Conservation (phyloP, 2,113 vertebrate species). For the Halcyon senegalensis region DNA sequence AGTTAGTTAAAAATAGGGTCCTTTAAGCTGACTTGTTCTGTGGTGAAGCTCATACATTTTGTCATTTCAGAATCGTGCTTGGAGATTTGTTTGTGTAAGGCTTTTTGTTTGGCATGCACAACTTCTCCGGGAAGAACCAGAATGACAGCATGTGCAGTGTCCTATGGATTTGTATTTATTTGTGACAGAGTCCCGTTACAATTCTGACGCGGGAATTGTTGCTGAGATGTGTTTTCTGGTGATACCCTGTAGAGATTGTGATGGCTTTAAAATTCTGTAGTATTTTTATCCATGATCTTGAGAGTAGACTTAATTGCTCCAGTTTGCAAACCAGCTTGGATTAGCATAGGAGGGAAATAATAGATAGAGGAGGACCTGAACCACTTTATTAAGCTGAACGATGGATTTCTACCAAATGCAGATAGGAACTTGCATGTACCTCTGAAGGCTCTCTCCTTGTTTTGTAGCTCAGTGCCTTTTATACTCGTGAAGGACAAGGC, state of each 20-base stretch:
- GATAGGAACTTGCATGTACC: fast-evolving
- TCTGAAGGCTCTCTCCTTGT: neutral
- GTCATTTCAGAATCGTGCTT: neutral
- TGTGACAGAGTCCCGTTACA: neutral
- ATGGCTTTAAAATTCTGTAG: neutral
- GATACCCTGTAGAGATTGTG: neutral
- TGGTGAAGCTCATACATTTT: conserved; percentile 18
- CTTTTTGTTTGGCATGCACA: neutral
- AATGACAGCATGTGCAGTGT: neutral
- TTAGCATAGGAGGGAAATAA: neutral
- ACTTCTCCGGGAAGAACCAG: neutral
- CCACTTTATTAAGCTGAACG: neutral
- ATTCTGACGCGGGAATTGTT: neutral
- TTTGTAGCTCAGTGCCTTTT: neutral
- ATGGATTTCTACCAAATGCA: neutral
- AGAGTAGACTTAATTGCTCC: neutral
- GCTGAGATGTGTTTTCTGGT: neutral
- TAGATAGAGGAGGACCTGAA: neutral
- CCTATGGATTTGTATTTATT: neutral
- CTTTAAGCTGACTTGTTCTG: conserved; percentile 27
- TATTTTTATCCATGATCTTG: neutral
- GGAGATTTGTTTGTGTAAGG: neutral
- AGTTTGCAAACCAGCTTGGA: neutral
- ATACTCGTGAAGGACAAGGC: neutral
- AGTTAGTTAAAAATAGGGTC: conserved; percentile 25